Conservation (phyloP, 2,888 invertebrate species). For the Spilosoma lubricipeda region DNA sequence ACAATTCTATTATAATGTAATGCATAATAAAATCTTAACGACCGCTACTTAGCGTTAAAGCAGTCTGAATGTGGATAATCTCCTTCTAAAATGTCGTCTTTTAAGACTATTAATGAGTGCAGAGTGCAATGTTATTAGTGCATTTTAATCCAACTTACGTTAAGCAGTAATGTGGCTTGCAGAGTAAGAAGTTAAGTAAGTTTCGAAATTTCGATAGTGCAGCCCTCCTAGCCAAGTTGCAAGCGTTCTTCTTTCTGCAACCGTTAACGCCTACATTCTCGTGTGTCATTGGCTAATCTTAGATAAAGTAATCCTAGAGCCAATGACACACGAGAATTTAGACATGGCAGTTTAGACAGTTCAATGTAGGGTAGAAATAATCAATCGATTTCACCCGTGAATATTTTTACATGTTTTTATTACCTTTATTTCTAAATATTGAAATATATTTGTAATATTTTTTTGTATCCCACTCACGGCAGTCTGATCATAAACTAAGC, state of each 20-base stretch:
- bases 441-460: too few relatives aligned
- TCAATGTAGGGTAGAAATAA: neutral
- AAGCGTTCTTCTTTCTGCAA: too few relatives aligned
- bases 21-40: conserved; percentile 25
- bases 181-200: neutral
- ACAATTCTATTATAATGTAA: conserved; percentile 5
- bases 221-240: too few relatives aligned
- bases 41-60: conserved; percentile 14
- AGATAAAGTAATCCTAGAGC: too few relatives aligned
- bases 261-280: too few relatives aligned
- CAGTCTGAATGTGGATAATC: conserved; percentile 22
- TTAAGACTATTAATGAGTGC: conserved; percentile 12
- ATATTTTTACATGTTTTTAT: neutral
- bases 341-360: neutral
- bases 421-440: neutral
- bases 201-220: neutral
- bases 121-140: conserved; percentile 17
- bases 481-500: too few relatives aligned
- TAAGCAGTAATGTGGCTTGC: neutral
- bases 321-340: too few relatives aligned
- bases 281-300: too few relatives aligned
- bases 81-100: conserved; percentile 18
- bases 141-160: conserved; percentile 11
- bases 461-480: too few relatives aligned
- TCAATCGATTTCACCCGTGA: neutral